Percentiles rank a stretch among this genome's conserved stretches.
Conservation (phyloP, 2,113 vertebrate species). For the Peromyscus californicus region DNA sequence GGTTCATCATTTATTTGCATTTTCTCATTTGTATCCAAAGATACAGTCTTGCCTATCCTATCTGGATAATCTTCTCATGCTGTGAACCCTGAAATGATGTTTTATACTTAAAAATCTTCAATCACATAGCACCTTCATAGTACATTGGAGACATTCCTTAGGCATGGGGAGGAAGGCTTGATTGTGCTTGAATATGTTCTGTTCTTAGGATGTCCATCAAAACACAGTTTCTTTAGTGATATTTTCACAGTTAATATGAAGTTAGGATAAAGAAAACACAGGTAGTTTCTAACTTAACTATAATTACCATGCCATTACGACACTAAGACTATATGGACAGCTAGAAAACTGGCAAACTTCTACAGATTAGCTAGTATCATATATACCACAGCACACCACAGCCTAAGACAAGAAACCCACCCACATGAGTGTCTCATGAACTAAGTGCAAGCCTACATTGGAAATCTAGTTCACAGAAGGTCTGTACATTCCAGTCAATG, state of each 20-base stretch:
- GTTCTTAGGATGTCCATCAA: neutral
- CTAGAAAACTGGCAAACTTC: neutral
- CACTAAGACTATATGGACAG: neutral
- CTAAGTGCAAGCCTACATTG: neutral
- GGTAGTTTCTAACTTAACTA: neutral
- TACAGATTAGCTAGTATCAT: neutral
- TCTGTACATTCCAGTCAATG: neutral
- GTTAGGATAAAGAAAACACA: neutral
- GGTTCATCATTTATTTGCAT: neutral
- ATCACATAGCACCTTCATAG: neutral
- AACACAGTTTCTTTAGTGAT: neutral
- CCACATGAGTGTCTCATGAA: neutral
- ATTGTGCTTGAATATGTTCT: accelerated
- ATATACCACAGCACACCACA: neutral
- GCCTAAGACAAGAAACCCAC: neutral
- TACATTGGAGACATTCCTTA: neutral
- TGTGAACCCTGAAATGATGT: neutral
- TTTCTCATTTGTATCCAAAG: neutral
- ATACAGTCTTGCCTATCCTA: neutral
- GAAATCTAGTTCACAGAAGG: neutral
- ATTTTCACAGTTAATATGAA: neutral
- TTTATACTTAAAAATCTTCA: neutral
- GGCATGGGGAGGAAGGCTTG: neutral
- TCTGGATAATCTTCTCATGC: neutral
- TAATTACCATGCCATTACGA: neutral